These are phyloP conservation scores for Rotaria sp. DNA, from an alignment of 2,888 invertebrate species.

Conservation along the genomic window DNA sequence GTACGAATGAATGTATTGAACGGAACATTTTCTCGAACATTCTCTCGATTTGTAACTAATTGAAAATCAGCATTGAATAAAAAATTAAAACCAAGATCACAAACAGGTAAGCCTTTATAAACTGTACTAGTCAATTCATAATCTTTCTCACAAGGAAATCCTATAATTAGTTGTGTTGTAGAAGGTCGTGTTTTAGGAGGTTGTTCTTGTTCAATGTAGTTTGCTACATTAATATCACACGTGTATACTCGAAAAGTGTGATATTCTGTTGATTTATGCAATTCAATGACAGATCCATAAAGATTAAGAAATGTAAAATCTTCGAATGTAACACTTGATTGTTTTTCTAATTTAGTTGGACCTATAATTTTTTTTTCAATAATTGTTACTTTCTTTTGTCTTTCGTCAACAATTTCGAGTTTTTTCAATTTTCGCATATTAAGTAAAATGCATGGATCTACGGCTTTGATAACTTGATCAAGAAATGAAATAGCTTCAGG, in stretches of 20 bases:
- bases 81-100: no score
- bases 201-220: no score
- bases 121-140: neutral
- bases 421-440: no score
- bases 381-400: neutral
- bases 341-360: neutral
- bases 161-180: no score
- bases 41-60: slow-evolving; percentile 29
- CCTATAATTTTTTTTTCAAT: neutral
- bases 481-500: neutral
- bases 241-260: no score
- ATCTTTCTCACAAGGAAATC: neutral
- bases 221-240: no score
- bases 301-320: no score
- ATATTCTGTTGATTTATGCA: no score
- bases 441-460: neutral
- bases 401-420: no score
- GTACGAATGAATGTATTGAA: slow-evolving; percentile 18
- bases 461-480: neutral
- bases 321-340: neutral
- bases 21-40: neutral
- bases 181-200: neutral
- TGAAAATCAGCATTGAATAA: slow-evolving; percentile 27
- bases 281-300: no score
- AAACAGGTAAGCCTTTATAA: no score